Percentiles rank a stretch among this genome's conserved stretches.
Evolutionary conservation across 2,113 vertebrate genomes (phyloP).

Genomic region (Hystrix cristata): DNA sequence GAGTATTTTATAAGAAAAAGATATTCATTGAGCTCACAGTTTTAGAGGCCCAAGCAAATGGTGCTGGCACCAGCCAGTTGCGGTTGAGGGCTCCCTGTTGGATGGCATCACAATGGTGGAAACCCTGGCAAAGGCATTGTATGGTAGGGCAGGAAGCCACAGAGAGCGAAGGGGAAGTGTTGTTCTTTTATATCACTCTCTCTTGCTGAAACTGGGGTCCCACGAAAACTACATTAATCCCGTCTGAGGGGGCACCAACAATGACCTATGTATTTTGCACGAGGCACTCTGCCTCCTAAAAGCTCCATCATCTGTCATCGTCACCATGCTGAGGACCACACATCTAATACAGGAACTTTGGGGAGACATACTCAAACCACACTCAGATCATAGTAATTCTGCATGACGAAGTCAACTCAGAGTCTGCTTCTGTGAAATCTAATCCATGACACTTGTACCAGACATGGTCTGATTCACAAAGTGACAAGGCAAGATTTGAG

Average conservation of each 20-base stretch:
- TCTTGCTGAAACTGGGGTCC: not conserved
- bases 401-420: not conserved
- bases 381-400: no score
- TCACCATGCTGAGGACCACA: not conserved
- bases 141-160: not conserved
- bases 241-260: not conserved
- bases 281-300: not conserved
- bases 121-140: rapidly evolving
- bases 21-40: not conserved
- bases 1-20: not conserved
- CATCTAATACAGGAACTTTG: not conserved
- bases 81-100: not conserved
- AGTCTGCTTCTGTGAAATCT: not conserved
- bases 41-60: not conserved
- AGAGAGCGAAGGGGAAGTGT: not conserved
- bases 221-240: not conserved
- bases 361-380: not conserved
- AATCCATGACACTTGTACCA: not conserved
- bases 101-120: no score
- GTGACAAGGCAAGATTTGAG: not conserved
- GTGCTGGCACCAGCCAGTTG: no score
- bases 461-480: not conserved
- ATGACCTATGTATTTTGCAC: not conserved
- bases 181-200: not conserved
- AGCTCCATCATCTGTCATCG: not conserved